These are phyloP conservation scores for Bubalus kerabau DNA, from an alignment of 2,113 vertebrate genomes.

Conservation along the genomic window DNA sequence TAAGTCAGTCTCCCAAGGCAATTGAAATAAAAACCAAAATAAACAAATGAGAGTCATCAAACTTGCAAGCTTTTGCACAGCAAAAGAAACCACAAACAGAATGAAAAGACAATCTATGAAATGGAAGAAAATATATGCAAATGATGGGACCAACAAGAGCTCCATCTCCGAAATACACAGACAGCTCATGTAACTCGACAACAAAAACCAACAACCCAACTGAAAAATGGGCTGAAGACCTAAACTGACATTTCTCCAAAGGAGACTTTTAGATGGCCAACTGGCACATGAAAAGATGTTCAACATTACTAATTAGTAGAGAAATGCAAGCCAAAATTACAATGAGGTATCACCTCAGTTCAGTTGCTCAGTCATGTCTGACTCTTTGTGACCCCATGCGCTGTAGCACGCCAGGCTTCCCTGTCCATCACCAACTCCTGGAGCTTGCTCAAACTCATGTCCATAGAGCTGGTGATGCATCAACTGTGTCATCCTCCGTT, in stretches of 20 bases:
- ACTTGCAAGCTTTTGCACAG: neutral
- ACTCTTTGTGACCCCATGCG: fast-evolving
- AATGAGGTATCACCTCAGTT: neutral
- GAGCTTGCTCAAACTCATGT: neutral
- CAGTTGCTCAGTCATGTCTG: neutral
- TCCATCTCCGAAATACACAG: neutral
- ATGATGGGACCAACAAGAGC: neutral
- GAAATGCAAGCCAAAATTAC: neutral
- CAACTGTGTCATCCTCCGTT: neutral
- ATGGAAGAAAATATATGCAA: neutral
- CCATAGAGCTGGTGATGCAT: neutral
- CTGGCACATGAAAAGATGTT: neutral
- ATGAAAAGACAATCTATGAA: neutral
- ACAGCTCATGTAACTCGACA: neutral
- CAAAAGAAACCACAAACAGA: neutral
- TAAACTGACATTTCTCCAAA: neutral
- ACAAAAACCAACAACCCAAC: neutral
- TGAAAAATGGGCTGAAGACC: neutral
- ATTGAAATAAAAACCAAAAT: neutral
- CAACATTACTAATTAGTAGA: neutral
- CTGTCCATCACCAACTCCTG: neutral
- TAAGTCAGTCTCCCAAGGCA: neutral
- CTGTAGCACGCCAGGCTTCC: fast-evolving
- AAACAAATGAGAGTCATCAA: neutral
- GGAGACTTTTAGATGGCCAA: neutral